Base-by-base conservation (phyloP, 2,113 vertebrate species). In the Spilogale gracilis region DNA sequence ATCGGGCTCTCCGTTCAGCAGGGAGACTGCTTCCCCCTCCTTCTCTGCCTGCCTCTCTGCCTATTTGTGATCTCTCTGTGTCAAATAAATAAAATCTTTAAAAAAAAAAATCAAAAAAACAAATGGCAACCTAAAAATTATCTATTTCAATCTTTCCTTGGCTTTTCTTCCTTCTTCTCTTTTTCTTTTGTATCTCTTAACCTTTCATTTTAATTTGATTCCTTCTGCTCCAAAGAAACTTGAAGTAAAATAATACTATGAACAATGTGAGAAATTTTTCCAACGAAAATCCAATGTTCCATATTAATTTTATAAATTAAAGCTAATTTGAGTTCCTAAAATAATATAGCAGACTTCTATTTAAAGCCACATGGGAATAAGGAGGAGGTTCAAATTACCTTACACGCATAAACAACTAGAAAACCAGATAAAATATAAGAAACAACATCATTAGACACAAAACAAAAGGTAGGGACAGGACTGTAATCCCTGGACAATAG, bases 261-360 rank as follows among this genome's bases (percentile, higher is more conserved):
- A 65, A 89, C 3, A 69, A 69, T 63, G 10, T 25, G 52, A 85
- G 80, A 85, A 79, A 73, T 27, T 23, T 63, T 73, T 80, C 87
- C 67, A 86, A 9, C 63, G 56, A 61, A 86, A 93, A 80, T 54
- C 20, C 54, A 90, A 21, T 52, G 32, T 38, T 76, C 54, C 63
- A 82, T 9, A 45, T 90, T 76, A 82, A 78, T 74, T 25, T 91
- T n/a, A 32, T 8, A 60, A 91, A n/a, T 9, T 86, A 69, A 90
- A 97, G n/a, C 50, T 76, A 89, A 90, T 43, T 27, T 58, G 58
- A 87, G 50, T 67, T 86, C 11, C 45, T 73, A 80, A 85, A 73
- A 82, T 43, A 76, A 76, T 1, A 73, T 3, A 73, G 38, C 2
- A 45, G 65, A 80, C 50, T n/a, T 56, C 52, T 56, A 78, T 58